phyloP scores from a whole-genome alignment of 2,113 vertebrate species.

The Tapirus terrestris region DNA sequence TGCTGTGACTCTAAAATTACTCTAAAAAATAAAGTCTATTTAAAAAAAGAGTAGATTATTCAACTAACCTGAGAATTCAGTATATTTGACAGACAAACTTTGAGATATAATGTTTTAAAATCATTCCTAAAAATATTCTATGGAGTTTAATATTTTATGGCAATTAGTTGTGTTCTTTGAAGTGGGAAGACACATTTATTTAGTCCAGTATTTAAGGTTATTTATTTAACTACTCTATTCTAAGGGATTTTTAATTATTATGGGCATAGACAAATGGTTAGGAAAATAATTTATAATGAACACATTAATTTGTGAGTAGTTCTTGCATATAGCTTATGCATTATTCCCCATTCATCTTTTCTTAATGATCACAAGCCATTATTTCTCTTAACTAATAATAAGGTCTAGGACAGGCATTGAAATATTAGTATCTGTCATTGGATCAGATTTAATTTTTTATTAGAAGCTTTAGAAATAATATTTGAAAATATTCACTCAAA shows the following conservation, averaged over 20 bases:
- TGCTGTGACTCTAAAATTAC: not conserved
- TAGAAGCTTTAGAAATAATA: not conserved
- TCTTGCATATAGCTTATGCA: not conserved
- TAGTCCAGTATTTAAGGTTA: not conserved
- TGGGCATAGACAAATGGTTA: not conserved
- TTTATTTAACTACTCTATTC: not conserved
- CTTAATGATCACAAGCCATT: not conserved
- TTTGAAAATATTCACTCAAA: not conserved
- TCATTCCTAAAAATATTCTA: not conserved
- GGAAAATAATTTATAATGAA: not conserved
- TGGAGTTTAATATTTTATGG: not conserved
- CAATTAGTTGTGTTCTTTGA: not conserved
- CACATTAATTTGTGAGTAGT: conserved; percentile 3
- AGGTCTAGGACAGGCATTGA: not conserved
- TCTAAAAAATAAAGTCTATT: not conserved
- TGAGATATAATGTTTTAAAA: not conserved
- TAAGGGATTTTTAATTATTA: not conserved
- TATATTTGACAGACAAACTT: not conserved
- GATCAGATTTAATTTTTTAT: not conserved
- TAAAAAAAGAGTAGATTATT: not conserved
- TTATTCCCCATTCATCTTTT: conserved; percentile 24
- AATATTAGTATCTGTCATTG: not conserved
- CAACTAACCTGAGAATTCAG: not conserved
- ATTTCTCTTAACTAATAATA: not conserved
- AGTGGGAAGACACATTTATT: not conserved